phyloP scores from a whole-genome alignment of 2,113 vertebrate genomes.

The Pelusios castaneus region DNA sequence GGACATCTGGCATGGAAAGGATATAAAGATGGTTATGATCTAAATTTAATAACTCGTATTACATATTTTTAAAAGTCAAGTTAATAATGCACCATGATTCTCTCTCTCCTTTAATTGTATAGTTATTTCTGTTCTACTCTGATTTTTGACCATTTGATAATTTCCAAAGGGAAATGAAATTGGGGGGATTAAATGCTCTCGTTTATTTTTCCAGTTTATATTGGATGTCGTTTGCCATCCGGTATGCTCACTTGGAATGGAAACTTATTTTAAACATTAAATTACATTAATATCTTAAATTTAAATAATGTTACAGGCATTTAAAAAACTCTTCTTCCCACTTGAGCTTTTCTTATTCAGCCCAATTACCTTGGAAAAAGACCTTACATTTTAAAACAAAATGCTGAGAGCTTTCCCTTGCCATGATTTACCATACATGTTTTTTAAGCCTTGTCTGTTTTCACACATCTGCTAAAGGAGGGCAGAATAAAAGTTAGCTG shows the following conservation, averaged over 20 bases:
- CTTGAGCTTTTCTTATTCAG: background rate
- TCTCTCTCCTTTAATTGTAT: background rate
- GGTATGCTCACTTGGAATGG: background rate
- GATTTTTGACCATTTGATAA: background rate
- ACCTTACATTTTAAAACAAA: background rate
- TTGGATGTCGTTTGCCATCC: background rate
- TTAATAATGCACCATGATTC: background rate
- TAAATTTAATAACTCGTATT: background rate
- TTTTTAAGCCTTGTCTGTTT: constrained; percentile 34
- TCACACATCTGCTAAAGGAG: background rate
- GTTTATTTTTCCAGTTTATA: background rate
- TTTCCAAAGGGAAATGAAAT: background rate
- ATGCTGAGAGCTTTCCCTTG: constrained; percentile 43
- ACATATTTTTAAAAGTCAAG: background rate
- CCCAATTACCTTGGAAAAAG: background rate
- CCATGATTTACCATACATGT: constrained; percentile 32
- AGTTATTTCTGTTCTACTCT: background rate
- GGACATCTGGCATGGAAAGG: constrained; percentile 30
- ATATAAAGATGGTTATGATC: constrained; percentile 17
- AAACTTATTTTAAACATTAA: background rate
- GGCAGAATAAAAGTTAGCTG: constrained; percentile 20
- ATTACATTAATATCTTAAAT: background rate
- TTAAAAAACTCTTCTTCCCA: background rate
- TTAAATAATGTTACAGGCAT: background rate
- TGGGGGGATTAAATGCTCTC: background rate